These are phyloP conservation scores for Notodromas monacha DNA, from an alignment of 2,888 invertebrate genomes.

Conservation along the genomic window DNA sequence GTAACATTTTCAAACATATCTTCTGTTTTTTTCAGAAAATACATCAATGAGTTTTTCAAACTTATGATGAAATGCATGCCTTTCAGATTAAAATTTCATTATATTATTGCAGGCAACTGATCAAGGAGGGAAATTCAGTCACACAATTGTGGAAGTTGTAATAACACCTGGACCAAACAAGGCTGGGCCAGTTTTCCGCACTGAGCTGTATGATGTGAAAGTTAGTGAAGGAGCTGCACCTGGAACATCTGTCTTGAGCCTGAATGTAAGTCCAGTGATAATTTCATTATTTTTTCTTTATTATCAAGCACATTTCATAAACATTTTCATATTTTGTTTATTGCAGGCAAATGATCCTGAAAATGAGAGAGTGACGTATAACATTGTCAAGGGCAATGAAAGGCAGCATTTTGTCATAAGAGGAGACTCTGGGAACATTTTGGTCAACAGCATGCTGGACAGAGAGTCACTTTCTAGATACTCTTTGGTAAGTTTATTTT, in stretches of 20 bases:
- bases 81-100: too few species aligned
- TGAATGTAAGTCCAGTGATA: too few species aligned
- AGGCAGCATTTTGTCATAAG: slow-evolving; percentile 58
- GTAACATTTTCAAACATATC: too few species aligned
- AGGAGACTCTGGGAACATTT: slow-evolving; percentile 51
- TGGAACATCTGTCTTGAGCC: slow-evolving; percentile 46
- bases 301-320: too few species aligned
- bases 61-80: too few species aligned
- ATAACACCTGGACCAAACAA: slow-evolving; percentile 50
- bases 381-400: slow-evolving; percentile 58
- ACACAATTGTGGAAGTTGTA: slow-evolving; percentile 51
- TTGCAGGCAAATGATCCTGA: slow-evolving; percentile 52
- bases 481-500: slow-evolving; percentile 42
- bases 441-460: slow-evolving; percentile 48
- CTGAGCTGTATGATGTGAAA: slow-evolving; percentile 48
- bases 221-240: slow-evolving; percentile 39
- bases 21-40: too few species aligned
- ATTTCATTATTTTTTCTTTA: too few species aligned
- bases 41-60: too few species aligned
- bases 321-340: too few species aligned
- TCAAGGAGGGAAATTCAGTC: slow-evolving; percentile 39
- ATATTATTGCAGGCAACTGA: slow-evolving; percentile 34
- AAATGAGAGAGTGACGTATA: slow-evolving; percentile 49
- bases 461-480: slow-evolving; percentile 61
- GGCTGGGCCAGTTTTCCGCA: slow-evolving; percentile 44